Conservation (phyloP, 2,888 invertebrate genomes). For the Coleophora deauratella region DNA sequence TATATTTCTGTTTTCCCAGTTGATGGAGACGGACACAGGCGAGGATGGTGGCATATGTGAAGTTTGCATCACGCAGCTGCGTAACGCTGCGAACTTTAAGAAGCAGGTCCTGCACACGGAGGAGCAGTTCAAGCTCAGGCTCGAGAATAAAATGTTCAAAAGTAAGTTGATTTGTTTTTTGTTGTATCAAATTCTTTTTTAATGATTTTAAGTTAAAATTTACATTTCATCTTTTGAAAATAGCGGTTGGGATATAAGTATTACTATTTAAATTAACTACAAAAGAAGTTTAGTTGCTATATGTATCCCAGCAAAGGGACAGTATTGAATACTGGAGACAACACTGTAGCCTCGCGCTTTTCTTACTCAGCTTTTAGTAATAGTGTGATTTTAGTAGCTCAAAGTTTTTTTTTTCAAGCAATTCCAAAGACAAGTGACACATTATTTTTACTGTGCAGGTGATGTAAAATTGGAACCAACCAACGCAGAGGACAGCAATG, state of each 20-base stretch:
- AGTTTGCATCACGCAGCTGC: slow-evolving; percentile 58
- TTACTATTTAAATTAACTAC: no score
- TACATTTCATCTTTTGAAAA: slow-evolving; percentile 8
- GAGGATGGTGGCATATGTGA: slow-evolving; percentile 57
- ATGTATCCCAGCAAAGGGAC: no score
- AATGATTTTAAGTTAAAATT: no score
- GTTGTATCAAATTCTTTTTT: no score
- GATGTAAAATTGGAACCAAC: slow-evolving; percentile 44
- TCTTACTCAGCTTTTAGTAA: no score
- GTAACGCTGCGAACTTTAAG: slow-evolving; percentile 58
- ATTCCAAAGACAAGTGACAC: not conserved
- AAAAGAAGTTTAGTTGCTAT: no score
- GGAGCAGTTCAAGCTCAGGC: slow-evolving; percentile 43
- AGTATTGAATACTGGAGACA: no score
- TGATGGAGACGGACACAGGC: slow-evolving; percentile 17
- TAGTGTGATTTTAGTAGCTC: no score
- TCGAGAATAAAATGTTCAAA: slow-evolving; percentile 36
- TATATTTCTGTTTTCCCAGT: no score
- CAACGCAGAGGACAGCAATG: slow-evolving; percentile 24
- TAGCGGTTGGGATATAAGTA: no score
- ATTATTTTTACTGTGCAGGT: slow-evolving; percentile 25
- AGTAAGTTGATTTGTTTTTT: slow-evolving; percentile 26
- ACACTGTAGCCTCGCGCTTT: no score
- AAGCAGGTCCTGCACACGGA: slow-evolving; percentile 56
- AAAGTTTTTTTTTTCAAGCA: no score